Evolutionary conservation across 2,113 vertebrate genomes (phyloP).

Genomic region (Eudyptes chrysolophus): DNA sequence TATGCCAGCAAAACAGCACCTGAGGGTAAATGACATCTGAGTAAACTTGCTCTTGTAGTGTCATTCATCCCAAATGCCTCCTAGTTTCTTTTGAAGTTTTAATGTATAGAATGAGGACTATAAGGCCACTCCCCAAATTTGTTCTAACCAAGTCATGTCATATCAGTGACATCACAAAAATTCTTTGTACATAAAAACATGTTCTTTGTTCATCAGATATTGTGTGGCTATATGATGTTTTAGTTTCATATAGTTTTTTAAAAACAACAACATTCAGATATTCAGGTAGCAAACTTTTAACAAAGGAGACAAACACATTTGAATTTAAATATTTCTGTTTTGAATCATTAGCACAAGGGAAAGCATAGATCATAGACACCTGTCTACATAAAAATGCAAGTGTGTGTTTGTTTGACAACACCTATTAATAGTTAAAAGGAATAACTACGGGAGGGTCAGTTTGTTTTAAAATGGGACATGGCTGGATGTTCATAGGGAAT

Average conservation of each 20-base stretch:
- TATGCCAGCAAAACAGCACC: not conserved
- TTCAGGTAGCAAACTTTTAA: not conserved
- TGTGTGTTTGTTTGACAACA: not conserved
- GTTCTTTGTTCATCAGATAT: not conserved
- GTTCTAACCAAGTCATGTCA: not conserved
- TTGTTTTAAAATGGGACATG: not conserved
- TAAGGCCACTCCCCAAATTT: not conserved
- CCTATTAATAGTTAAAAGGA: not conserved
- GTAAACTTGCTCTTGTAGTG: not conserved
- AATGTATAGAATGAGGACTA: not conserved
- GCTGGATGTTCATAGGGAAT: not conserved
- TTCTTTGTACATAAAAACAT: not conserved
- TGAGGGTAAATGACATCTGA: not conserved
- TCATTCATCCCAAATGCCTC: not conserved
- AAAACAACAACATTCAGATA: not conserved
- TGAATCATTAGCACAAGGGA: not conserved
- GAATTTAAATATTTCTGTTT: not conserved
- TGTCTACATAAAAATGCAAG: not conserved
- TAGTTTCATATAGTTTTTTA: not conserved
- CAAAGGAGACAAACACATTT: not conserved
- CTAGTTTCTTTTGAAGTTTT: not conserved
- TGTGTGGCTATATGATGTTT: not conserved
- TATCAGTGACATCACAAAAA: not conserved
- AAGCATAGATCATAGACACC: not conserved
- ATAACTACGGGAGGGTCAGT: not conserved